phyloP scores from a whole-genome alignment of 1,140 invertebrate genomes.

The Bursaphelenchus mucronatus region DNA sequence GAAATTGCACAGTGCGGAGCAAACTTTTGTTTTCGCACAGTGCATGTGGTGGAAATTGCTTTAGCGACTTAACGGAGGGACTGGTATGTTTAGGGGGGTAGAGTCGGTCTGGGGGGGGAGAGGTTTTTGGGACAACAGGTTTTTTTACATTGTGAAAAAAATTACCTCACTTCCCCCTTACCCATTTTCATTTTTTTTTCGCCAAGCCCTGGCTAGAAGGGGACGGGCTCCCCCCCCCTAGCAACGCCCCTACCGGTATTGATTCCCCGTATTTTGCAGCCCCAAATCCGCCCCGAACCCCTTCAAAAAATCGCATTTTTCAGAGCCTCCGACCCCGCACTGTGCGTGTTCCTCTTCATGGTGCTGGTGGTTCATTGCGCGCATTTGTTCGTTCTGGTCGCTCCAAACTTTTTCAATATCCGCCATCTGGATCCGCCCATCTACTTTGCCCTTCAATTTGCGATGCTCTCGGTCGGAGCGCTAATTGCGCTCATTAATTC shows the following conservation, averaged over 20 bases:
- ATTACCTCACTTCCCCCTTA: too few species aligned
- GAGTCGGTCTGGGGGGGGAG: too few species aligned
- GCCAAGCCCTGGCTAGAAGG: too few species aligned
- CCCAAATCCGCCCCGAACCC: too few species aligned
- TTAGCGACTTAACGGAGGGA: too few species aligned
- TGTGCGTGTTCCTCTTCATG: slow-evolving; percentile 23
- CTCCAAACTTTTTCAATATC: slow-evolving; percentile 22
- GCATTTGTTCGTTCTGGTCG: slow-evolving; percentile 21
- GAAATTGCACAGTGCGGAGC: slow-evolving; percentile 1
- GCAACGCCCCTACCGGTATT: too few species aligned
- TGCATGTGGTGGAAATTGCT: background rate
- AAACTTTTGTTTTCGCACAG: slow-evolving; percentile 7
- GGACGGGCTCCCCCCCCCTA: too few species aligned
- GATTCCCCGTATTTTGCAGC: too few species aligned
- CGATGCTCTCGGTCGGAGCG: slow-evolving; percentile 24
- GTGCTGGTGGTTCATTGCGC: slow-evolving; percentile 22
- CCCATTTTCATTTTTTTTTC: too few species aligned
- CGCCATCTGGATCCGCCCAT: slow-evolving; percentile 11
- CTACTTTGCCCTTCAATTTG: slow-evolving; percentile 32
- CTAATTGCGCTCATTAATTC: slow-evolving; percentile 34
- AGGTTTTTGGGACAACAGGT: too few species aligned
- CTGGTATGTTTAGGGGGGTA: too few species aligned
- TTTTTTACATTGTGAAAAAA: too few species aligned
- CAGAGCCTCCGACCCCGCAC: slow-evolving; percentile 22
- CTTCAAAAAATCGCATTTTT: background rate